Evolutionary conservation across 1,140 invertebrate genomes (phyloP).

Genomic region (Sarcophaga bullata): DNA sequence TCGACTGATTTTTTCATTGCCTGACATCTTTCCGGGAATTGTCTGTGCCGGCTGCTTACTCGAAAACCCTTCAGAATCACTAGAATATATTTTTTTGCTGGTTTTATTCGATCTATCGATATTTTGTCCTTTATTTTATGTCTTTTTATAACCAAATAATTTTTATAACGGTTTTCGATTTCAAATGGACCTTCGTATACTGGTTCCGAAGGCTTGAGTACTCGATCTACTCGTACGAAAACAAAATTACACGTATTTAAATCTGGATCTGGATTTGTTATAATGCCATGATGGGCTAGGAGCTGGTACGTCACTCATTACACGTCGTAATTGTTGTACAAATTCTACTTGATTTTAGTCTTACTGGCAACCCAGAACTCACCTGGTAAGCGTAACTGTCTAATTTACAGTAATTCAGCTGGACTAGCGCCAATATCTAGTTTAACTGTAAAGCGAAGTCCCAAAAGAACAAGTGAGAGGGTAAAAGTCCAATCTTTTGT

Average conservation of each 20-base stretch:
- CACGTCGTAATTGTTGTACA: not conserved
- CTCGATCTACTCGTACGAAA: not conserved
- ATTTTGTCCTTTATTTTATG: not conserved
- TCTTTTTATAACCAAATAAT: not conserved
- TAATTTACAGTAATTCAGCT: constrained; percentile 4
- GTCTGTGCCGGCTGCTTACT: not conserved
- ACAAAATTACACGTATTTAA: not conserved
- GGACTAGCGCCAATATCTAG: not conserved
- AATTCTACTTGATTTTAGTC: not conserved
- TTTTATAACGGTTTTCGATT: not conserved
- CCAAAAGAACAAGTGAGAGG: not conserved
- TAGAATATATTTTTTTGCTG: not conserved
- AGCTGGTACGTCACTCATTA: not conserved
- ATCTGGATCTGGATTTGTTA: not conserved
- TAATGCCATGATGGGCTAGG: not conserved
- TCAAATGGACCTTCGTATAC: not conserved
- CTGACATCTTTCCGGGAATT: not conserved
- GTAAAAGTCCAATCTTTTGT: constrained; percentile 15
- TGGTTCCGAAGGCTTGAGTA: not conserved
- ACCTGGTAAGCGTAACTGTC: not conserved
- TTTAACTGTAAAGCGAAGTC: constrained; percentile 1
- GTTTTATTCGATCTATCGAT: not conserved
- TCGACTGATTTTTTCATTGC: not conserved
- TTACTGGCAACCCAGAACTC: not conserved
- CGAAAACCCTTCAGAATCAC: not conserved